phyloP scores from a whole-genome alignment of 2,797 vertebrate species.

The Alectoris magna region DNA sequence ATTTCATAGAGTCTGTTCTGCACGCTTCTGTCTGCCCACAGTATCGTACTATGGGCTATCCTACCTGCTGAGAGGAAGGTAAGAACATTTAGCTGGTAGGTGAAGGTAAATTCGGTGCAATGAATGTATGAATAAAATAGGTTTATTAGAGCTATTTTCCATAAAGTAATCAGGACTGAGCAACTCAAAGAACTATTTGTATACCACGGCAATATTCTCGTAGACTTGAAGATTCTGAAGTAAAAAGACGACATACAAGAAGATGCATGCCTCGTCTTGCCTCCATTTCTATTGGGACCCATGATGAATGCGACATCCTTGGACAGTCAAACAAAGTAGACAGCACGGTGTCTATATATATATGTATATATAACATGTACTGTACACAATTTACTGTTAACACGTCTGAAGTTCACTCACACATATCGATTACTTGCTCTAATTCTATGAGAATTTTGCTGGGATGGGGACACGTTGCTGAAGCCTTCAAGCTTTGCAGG shows the following conservation, averaged over 20 bases:
- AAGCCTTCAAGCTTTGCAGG: conserved; percentile 60
- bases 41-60: neutral
- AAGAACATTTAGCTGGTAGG: neutral
- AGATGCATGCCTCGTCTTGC: conserved; percentile 53
- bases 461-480: neutral
- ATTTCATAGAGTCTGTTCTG: neutral
- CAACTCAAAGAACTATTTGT: conserved; percentile 50
- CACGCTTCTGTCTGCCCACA: neutral
- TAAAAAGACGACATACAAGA: conserved; percentile 71
- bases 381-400: conserved; percentile 59
- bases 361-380: conserved; percentile 52
- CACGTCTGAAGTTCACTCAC: conserved; percentile 61
- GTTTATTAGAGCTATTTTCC: conserved; percentile 79
- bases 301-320: conserved; percentile 34
- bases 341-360: neutral
- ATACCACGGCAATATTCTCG: conserved; percentile 32
- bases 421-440: conserved; percentile 59
- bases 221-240: conserved; percentile 30
- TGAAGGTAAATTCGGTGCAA: conserved; percentile 46
- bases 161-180: conserved; percentile 47
- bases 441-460: conserved; percentile 54
- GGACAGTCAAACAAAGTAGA: conserved; percentile 57
- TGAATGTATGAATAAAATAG: conserved; percentile 75
- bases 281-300: conserved; percentile 50
- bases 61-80: neutral